A percentile compares a stretch with the other conserved stretches of the same genome.
phyloP scores from a whole-genome alignment of 1,140 invertebrate species.

The Tetramorium alpestre region DNA sequence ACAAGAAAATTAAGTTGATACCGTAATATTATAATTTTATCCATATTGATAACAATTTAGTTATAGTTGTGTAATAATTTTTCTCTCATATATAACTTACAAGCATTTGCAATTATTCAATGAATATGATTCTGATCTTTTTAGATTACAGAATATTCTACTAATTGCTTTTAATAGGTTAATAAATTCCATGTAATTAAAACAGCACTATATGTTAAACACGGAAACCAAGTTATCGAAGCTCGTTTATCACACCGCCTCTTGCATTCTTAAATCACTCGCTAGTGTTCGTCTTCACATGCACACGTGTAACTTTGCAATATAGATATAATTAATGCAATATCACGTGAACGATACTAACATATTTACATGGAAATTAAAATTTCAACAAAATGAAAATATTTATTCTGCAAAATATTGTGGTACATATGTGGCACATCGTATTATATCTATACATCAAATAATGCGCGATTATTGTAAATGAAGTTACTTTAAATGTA shows the following conservation, averaged over 20 bases:
- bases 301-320: background rate
- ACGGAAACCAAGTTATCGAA: conserved; percentile 32
- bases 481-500: background rate
- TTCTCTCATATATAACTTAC: background rate
- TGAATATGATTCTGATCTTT: background rate
- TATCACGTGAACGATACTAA: background rate
- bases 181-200: conserved; percentile 46
- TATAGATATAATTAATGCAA: conserved; percentile 25
- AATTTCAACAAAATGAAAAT: conserved; percentile 15
- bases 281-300: background rate
- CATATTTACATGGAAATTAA: background rate
- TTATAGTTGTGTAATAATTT: background rate
- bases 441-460: background rate
- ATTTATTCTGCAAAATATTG: conserved; percentile 14
- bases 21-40: background rate
- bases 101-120: conserved; percentile 12
- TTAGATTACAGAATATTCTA: background rate
- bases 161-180: conserved; percentile 51
- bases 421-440: background rate
- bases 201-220: conserved; percentile 21
- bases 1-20: background rate
- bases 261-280: conserved; percentile 49
- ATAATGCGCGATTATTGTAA: background rate
- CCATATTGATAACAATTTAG: background rate
- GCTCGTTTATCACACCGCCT: conserved; percentile 40